These are phyloP conservation scores for Amyelois transitella DNA, from an alignment of 1,140 invertebrate species.

Conservation along the genomic window DNA sequence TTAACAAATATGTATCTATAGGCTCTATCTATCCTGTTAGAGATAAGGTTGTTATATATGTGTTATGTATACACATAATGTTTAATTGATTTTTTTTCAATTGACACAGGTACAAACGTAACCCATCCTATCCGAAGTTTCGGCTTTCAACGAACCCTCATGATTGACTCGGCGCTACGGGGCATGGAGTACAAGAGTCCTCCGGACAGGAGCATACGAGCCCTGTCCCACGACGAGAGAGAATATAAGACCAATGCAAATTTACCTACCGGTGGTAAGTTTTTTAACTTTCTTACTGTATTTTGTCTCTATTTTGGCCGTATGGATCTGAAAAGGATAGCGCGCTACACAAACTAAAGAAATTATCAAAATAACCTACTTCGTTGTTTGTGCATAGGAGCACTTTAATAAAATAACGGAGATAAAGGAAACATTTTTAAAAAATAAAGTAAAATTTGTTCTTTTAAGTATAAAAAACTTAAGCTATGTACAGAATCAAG, in stretches of 20 bases:
- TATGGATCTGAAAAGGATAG: background rate
- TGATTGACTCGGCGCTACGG: slow-evolving; percentile 44
- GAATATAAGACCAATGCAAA: slow-evolving; percentile 66
- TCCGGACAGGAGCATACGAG: slow-evolving; percentile 36
- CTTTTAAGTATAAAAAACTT: too few species aligned
- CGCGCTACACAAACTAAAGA: background rate
- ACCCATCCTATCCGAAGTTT: slow-evolving; percentile 50
- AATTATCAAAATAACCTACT: too few species aligned
- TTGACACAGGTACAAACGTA: slow-evolving; percentile 51
- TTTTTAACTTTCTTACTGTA: slow-evolving; percentile 3
- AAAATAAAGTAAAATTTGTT: too few species aligned
- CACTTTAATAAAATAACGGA: background rate
- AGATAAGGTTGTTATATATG: too few species aligned
- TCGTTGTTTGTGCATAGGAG: background rate
- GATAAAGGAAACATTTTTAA: too few species aligned
- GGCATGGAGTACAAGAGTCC: slow-evolving; percentile 58
- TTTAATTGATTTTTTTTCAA: background rate
- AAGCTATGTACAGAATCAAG: too few species aligned
- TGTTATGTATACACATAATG: too few species aligned
- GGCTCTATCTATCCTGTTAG: too few species aligned
- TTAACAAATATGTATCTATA: too few species aligned
- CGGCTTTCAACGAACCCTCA: slow-evolving; percentile 51
- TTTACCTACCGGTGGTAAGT: slow-evolving; percentile 53
- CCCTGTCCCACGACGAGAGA: slow-evolving; percentile 57
- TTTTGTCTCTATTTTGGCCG: too few species aligned